These are phyloP conservation scores for Amblyornis subalaris DNA, from an alignment of 2,113 vertebrate genomes.

Conservation along the genomic window DNA sequence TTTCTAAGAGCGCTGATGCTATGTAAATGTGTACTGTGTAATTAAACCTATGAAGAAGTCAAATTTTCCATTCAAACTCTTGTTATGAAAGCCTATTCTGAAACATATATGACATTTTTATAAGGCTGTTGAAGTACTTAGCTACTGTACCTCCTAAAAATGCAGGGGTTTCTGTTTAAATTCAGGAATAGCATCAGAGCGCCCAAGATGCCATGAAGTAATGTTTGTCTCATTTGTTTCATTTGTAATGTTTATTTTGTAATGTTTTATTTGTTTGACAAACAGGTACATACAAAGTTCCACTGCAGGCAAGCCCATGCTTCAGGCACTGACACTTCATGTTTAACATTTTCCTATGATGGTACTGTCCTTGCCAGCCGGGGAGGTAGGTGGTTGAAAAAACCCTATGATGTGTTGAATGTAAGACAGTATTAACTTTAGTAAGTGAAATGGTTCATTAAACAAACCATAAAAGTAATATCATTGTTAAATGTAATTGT, in stretches of 20 bases:
- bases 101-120: neutral
- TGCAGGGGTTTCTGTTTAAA: neutral
- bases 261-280: constrained; percentile 7
- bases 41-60: neutral
- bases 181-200: neutral
- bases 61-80: neutral
- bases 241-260: neutral
- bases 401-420: neutral
- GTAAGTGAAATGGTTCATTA: neutral
- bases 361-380: constrained; percentile 87
- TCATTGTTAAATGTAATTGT: neutral
- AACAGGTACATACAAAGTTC: constrained; percentile 95
- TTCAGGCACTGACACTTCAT: constrained; percentile 86
- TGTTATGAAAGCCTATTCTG: neutral
- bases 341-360: constrained; percentile 90
- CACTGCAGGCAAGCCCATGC: constrained; percentile 91
- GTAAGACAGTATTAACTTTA: neutral
- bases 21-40: neutral
- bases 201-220: neutral
- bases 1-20: neutral
- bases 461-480: neutral
- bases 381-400: constrained; percentile 79
- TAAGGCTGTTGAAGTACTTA: neutral
- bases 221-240: neutral
- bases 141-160: neutral